phyloP scores from a whole-genome alignment of 2,888 invertebrate genomes.

The Tromatobia lineatoria region DNA sequence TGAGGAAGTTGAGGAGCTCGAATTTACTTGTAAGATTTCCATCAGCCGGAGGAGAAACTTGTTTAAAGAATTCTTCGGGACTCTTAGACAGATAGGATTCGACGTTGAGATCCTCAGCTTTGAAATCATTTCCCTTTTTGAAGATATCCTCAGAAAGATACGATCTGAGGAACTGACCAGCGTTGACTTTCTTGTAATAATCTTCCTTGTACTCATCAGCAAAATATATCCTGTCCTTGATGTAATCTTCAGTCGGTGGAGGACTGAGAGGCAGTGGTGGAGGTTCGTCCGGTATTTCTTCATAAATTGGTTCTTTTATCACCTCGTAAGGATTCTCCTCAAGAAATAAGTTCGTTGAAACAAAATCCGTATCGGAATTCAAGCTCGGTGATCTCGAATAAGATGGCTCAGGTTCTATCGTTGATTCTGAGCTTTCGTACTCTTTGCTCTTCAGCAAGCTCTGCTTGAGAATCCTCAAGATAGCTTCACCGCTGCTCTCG shows the following conservation, averaged over 20 bases:
- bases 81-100: slow-evolving; percentile 77
- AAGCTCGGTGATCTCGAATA: slow-evolving; percentile 79
- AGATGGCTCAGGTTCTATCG: slow-evolving; percentile 74
- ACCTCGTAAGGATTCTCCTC: slow-evolving; percentile 85
- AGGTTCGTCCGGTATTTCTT: slow-evolving; percentile 85
- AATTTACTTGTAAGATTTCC: slow-evolving; percentile 89
- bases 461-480: slow-evolving; percentile 83
- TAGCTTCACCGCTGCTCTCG: slow-evolving; percentile 83
- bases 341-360: slow-evolving; percentile 79
- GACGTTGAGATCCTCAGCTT: slow-evolving; percentile 71
- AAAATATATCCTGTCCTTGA: slow-evolving; percentile 90
- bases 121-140: slow-evolving; percentile 86
- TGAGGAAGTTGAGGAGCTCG: slow-evolving; percentile 95
- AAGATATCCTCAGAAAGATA: slow-evolving; percentile 78
- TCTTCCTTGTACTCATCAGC: slow-evolving; percentile 78
- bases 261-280: slow-evolving; percentile 93
- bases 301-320: slow-evolving; percentile 85
- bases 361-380: slow-evolving; percentile 81
- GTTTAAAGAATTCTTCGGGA: slow-evolving; percentile 80
- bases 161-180: slow-evolving; percentile 77
- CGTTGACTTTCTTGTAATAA: slow-evolving; percentile 78
- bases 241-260: slow-evolving; percentile 90
- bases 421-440: slow-evolving; percentile 79
- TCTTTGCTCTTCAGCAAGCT: slow-evolving; percentile 80
- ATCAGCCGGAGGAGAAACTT: slow-evolving; percentile 89